phyloP scores from a whole-genome alignment of 2,113 vertebrate genomes.

The Hypocryptadius cinnamomeus region DNA sequence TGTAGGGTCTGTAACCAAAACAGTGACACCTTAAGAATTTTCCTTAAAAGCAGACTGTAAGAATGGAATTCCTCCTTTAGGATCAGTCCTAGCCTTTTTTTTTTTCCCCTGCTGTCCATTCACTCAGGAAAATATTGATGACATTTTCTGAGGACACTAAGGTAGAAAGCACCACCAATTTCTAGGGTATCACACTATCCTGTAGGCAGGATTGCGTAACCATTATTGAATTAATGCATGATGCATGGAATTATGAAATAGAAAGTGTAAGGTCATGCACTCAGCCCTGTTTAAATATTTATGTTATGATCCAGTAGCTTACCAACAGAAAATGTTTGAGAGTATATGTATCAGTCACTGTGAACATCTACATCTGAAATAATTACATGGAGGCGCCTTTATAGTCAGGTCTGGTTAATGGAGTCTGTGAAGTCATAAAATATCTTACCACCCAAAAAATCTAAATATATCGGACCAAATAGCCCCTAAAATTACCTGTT shows the following conservation, averaged over 20 bases:
- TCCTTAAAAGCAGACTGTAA: neutral
- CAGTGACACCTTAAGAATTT: neutral
- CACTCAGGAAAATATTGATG: neutral
- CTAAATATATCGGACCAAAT: neutral
- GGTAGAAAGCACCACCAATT: neutral
- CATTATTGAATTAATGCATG: neutral
- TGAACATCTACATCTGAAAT: neutral
- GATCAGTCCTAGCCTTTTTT: neutral
- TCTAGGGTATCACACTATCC: neutral
- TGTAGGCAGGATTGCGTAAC: neutral
- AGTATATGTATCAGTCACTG: neutral
- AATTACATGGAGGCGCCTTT: neutral
- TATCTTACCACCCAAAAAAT: neutral
- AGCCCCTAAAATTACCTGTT: neutral
- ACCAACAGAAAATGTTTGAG: neutral
- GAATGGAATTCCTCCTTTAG: neutral
- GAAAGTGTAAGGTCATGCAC: neutral
- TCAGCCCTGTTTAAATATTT: conserved; percentile 36
- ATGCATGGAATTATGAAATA: conserved; percentile 12
- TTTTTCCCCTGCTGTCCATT: neutral
- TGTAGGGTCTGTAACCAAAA: neutral
- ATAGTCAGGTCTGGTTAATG: neutral
- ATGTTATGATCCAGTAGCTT: neutral
- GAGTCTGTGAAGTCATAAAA: neutral
- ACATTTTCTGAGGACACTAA: neutral